Base-by-base conservation (phyloP, 1,140 invertebrate genomes). In the Bradysia coprophila region DNA sequence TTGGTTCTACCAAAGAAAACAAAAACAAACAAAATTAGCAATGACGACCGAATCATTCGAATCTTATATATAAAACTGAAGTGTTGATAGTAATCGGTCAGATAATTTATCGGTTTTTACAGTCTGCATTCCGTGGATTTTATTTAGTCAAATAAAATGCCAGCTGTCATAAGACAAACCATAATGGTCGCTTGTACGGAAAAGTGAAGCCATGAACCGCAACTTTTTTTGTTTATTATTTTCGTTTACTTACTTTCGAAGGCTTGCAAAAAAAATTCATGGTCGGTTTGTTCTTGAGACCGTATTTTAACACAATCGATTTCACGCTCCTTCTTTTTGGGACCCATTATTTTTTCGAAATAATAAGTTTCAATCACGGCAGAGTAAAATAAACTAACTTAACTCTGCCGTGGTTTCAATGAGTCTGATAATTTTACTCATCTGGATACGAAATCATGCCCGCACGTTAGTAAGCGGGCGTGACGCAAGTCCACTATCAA, bases 211-310 rank as follows among this genome's bases (percentile, higher is more conserved):
- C 33, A 16, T 16, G 5, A n/a, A n/a, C n/a, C n/a, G 24, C 24
- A 28, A 28, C 6, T 8, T 8, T 28, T n/a, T n/a, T n/a, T n/a
- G n/a, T 6, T 28, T 28, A 28, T 28, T 20, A 48, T 16, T 45
- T 40, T 43, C 19, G 9, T 16, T n/a, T 34, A 75, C 82, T 83
- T 75, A 94, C 90, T 94, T 78, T 93, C 90, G 65, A 93, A 94
- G 47, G 88, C 88, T 68, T 91, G 85, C 45, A 93, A 71, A 71
- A 94, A 94, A 50, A 89, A 71, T 65, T 93, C 88, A 65, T 92
- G 84, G 66, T 93, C 88, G 22, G 81, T 81, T 66, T 90, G 83
- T 84, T 80, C 56, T 75, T 76, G 58, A 76, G 71, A 44, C 73
- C 74, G 51, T 73, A 73, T 64, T 81, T 82, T 42, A 66, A 65